These are phyloP conservation scores for Tragulus kanchil DNA, from an alignment of 2,113 vertebrate genomes.

Conservation along the genomic window DNA sequence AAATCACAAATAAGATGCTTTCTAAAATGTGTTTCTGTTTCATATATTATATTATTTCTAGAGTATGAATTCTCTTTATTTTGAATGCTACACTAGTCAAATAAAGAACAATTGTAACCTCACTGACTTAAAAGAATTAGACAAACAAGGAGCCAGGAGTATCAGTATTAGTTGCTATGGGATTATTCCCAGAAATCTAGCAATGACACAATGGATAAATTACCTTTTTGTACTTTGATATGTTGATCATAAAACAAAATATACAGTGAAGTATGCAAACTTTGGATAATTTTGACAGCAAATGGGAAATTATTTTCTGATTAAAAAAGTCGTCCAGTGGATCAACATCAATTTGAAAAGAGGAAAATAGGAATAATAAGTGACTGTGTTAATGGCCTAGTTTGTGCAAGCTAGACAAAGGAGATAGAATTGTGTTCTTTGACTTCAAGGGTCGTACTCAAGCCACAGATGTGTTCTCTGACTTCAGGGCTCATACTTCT, in stretches of 20 bases:
- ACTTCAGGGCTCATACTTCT: background rate
- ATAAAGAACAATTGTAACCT: background rate
- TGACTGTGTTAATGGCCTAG: background rate
- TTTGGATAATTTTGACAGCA: background rate
- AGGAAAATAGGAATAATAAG: background rate
- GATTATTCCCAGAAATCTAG: background rate
- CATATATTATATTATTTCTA: background rate
- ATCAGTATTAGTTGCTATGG: background rate
- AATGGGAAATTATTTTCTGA: background rate
- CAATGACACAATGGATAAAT: background rate
- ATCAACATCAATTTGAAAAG: background rate
- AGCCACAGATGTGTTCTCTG: background rate
- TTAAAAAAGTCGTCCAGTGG: background rate
- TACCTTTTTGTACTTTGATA: background rate
- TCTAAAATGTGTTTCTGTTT: background rate
- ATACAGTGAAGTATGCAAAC: background rate
- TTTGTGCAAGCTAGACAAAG: background rate
- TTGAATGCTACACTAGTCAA: background rate
- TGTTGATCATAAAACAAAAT: background rate
- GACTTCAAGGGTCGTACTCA: background rate
- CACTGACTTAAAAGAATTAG: background rate
- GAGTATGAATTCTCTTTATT: background rate
- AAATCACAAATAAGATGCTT: background rate
- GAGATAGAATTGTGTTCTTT: background rate
- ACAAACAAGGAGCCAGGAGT: background rate